A percentile compares a stretch with the other conserved stretches of the same genome.
These are phyloP conservation scores for Gallinago solitaria DNA, from an alignment of 2,797 vertebrate genomes.

Conservation along the genomic window DNA sequence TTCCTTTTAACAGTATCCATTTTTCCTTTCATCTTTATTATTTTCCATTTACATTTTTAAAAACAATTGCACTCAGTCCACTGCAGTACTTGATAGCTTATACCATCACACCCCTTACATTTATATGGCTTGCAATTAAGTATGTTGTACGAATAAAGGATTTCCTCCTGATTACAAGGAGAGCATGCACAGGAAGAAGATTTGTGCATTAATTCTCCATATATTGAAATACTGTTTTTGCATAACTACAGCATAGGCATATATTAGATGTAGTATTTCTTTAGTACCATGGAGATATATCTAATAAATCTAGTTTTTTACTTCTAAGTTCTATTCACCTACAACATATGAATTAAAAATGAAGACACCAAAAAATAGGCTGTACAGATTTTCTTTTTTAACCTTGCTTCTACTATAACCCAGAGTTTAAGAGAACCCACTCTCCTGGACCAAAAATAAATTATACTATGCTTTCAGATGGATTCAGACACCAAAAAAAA, in stretches of 20 bases:
- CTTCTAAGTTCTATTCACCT: background rate
- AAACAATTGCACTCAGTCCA: background rate
- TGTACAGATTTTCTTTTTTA: background rate
- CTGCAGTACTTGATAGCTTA: background rate
- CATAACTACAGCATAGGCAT: background rate
- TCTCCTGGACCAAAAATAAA: background rate
- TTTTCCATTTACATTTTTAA: background rate
- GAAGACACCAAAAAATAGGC: background rate
- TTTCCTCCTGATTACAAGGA: background rate
- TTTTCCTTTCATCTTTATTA: background rate
- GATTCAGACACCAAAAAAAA: background rate
- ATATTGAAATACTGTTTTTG: background rate
- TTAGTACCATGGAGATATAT: background rate
- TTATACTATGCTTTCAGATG: background rate
- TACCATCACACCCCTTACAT: background rate
- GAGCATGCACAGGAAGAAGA: background rate
- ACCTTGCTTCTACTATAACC: background rate
- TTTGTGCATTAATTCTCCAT: background rate
- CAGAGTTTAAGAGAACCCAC: background rate
- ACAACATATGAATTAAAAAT: background rate
- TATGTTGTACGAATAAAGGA: background rate
- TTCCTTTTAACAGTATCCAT: background rate
- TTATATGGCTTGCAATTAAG: constrained; percentile 24
- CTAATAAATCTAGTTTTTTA: background rate
- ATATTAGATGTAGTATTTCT: background rate